Evolutionary conservation across 2,113 vertebrate species (phyloP).

Genomic region (Felis chaus): DNA sequence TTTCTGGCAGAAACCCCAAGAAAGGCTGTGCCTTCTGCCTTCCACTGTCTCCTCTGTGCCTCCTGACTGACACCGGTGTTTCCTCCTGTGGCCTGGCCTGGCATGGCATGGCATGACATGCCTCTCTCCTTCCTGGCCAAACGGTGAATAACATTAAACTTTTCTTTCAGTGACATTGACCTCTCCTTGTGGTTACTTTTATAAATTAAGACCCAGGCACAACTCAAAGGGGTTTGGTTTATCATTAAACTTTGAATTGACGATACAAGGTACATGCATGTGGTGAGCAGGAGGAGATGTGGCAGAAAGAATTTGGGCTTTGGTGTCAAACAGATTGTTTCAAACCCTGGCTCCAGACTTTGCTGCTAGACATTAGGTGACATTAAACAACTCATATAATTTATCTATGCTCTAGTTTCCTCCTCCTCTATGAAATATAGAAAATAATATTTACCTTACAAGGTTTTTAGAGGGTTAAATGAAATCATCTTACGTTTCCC

Average conservation of each 20-base stretch:
- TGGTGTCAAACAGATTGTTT: not conserved
- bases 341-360: not conserved
- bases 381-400: not conserved
- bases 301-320: not conserved
- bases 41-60: not conserved
- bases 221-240: not conserved
- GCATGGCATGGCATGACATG: not conserved
- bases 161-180: not conserved
- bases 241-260: slow-evolving; percentile 6
- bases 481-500: not conserved
- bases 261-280: not conserved
- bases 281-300: not conserved
- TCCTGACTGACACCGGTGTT: not conserved
- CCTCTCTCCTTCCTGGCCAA: not conserved
- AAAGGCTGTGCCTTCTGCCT: not conserved
- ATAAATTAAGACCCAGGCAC: not conserved
- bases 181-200: not conserved
- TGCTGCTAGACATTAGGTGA: not conserved
- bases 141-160: not conserved
- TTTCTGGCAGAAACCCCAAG: not conserved
- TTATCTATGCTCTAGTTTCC: not conserved
- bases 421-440: not conserved
- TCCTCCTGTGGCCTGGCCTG: not conserved
- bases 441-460: not conserved
- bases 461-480: not conserved